These are phyloP conservation scores for Trematocara marginatum DNA, from an alignment of 2,113 vertebrate species.

Conservation along the genomic window DNA sequence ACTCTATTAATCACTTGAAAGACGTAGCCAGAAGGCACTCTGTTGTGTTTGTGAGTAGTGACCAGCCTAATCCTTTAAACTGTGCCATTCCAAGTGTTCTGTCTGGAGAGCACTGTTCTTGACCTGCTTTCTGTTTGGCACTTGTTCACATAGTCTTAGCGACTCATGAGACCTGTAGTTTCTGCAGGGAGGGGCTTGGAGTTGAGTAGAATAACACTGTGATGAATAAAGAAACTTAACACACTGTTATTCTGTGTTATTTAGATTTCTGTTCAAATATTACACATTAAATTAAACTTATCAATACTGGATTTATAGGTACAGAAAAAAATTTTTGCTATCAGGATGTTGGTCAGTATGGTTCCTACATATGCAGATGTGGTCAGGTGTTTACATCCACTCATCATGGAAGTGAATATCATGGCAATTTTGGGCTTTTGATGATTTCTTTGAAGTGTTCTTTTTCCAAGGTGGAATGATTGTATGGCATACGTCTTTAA, in stretches of 20 bases:
- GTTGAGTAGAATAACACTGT: not conserved
- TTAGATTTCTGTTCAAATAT: not conserved
- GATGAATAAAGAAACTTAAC: not conserved
- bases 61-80: constrained; percentile 50
- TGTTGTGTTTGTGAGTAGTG: constrained; percentile 11
- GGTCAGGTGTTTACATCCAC: not conserved
- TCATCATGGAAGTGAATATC: not conserved
- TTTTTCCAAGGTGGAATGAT: not conserved
- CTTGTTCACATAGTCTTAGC: not conserved
- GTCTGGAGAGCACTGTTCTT: constrained; percentile 36
- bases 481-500: fast-evolving
- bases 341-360: not conserved
- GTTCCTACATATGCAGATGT: not conserved
- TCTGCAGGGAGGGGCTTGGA: not conserved
- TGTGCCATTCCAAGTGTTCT: constrained; percentile 16
- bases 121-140: constrained; percentile 58
- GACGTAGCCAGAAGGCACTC: not conserved
- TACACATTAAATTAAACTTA: not conserved
- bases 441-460: not conserved
- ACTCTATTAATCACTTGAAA: not conserved
- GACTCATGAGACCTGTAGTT: constrained; percentile 24
- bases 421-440: not conserved
- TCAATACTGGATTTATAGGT: not conserved
- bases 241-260: not conserved
- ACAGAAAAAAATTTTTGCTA: not conserved